Evolutionary conservation across 2,113 vertebrate genomes (phyloP).

Genomic region (Rhinogobius similis): DNA sequence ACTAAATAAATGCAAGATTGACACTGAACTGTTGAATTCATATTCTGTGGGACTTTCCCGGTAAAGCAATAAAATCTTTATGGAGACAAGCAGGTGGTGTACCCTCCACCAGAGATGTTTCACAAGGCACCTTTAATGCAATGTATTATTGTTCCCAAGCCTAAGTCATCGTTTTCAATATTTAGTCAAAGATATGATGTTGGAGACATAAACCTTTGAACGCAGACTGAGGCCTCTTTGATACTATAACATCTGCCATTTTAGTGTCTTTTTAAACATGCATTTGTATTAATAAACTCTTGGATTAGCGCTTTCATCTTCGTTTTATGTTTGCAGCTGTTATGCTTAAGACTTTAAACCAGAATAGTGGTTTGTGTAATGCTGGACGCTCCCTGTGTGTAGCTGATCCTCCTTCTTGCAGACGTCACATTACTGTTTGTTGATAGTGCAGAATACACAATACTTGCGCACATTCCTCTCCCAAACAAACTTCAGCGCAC

Average conservation of each 20-base stretch:
- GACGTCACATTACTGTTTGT: conserved; percentile 19
- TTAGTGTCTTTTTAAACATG: neutral
- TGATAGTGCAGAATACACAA: conserved; percentile 47
- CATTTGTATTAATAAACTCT: neutral
- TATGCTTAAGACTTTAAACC: neutral
- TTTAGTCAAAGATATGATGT: neutral
- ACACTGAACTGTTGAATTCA: too few relatives aligned
- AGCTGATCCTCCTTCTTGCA: conserved; percentile 1
- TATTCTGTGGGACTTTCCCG: neutral
- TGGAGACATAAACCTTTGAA: too few relatives aligned
- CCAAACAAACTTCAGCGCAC: conserved; percentile 42
- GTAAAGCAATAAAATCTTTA: neutral
- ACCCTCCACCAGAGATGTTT: neutral
- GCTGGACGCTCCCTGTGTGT: neutral
- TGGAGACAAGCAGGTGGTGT: neutral
- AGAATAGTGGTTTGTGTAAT: neutral
- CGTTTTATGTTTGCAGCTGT: neutral
- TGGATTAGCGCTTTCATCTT: neutral
- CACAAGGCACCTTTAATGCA: neutral
- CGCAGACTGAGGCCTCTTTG: too few relatives aligned
- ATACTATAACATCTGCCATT: neutral
- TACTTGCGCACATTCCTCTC: conserved; percentile 48
- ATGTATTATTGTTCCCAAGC: neutral
- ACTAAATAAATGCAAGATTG: too few relatives aligned
- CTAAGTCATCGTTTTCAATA: neutral